phyloP scores from a whole-genome alignment of 2,113 vertebrate genomes.

The Odobenus rosmarus region DNA sequence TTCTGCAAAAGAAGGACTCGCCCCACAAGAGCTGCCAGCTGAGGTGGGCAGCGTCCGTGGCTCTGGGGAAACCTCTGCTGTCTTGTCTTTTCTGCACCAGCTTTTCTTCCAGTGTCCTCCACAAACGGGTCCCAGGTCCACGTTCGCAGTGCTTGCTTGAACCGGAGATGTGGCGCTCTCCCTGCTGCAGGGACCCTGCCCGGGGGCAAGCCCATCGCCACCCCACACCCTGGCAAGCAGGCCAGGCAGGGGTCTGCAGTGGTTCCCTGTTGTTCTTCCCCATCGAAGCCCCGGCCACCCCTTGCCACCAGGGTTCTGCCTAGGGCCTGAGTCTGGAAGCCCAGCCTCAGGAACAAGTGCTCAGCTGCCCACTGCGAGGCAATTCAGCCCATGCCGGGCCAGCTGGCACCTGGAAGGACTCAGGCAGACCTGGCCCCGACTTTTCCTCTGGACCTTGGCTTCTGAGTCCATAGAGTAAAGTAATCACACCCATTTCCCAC shows the following conservation, averaged over 20 bases:
- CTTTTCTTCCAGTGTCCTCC: neutral
- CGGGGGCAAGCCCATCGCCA: neutral
- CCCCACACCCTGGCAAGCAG: accelerated
- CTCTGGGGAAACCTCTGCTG: neutral
- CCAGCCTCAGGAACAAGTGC: neutral
- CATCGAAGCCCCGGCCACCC: accelerated
- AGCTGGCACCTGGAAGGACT: neutral
- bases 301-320: neutral
- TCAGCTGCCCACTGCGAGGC: neutral
- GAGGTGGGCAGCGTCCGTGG: accelerated
- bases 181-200: accelerated
- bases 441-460: neutral
- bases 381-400: neutral
- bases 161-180: neutral
- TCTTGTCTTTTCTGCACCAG: no score
- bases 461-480: neutral
- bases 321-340: neutral
- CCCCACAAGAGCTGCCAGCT: neutral
- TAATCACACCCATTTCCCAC: no score
- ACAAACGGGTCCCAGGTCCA: accelerated
- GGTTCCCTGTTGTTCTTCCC: neutral
- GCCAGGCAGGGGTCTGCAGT: neutral
- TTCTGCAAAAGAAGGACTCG: neutral
- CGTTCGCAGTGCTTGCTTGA: neutral
- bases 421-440: neutral